These are phyloP conservation scores for Toxotes chatareus DNA, from an alignment of 2,113 vertebrate species.

Conservation along the genomic window DNA sequence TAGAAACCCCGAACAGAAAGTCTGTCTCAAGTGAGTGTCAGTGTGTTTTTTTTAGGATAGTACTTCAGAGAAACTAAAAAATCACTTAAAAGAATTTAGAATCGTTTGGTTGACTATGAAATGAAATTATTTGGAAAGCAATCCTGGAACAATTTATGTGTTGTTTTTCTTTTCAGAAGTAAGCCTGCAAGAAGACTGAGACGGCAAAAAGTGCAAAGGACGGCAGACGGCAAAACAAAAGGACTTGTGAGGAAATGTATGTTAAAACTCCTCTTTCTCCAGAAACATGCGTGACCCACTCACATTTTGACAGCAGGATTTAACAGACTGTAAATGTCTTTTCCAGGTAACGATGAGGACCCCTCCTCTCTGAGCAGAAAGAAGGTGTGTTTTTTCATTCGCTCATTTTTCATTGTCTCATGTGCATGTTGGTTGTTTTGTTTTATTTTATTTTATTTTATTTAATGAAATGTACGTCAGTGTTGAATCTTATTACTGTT, in stretches of 20 bases:
- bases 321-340: conserved; percentile 24
- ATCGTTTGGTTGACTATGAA: not conserved
- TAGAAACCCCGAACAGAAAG: conserved; percentile 65
- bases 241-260: conserved; percentile 81
- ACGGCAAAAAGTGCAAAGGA: conserved; percentile 54
- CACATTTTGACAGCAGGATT: not conserved
- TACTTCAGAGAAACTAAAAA: not conserved
- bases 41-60: no score
- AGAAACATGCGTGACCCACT: fast-evolving
- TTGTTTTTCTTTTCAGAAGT: conserved; percentile 36
- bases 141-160: not conserved
- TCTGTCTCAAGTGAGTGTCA: conserved; percentile 70
- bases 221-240: conserved; percentile 63
- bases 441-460: not conserved
- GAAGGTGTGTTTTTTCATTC: conserved; percentile 82
- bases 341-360: conserved; percentile 84
- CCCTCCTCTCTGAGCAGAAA: conserved; percentile 81
- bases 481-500: not conserved
- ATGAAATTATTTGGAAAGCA: not conserved
- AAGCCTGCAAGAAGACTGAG: conserved; percentile 53
- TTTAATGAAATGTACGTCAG: not conserved
- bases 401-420: fast-evolving
- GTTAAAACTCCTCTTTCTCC: not conserved
- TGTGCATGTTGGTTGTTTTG: not conserved
- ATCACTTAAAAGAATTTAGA: not conserved